Percentiles rank a stretch among this genome's conserved stretches.
These are phyloP conservation scores for Pseudomyrmex flavicornis DNA, from an alignment of 1,140 invertebrate genomes.

Conservation along the genomic window DNA sequence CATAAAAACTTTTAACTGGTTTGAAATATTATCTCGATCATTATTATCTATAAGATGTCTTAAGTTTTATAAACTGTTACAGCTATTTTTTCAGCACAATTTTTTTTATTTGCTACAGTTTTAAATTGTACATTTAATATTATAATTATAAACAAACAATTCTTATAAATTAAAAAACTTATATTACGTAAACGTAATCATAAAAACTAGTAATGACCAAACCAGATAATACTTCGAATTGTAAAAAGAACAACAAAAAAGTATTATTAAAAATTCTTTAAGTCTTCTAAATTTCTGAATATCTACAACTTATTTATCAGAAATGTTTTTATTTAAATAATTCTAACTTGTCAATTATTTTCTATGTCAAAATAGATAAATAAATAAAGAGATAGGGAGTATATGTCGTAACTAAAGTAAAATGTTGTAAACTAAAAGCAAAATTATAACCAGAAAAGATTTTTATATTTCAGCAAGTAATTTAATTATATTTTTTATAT, in stretches of 20 bases:
- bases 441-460: conserved; percentile 27
- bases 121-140: neutral
- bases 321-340: neutral
- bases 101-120: neutral
- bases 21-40: neutral
- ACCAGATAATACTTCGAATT: no score
- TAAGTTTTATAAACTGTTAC: neutral
- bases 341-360: conserved; percentile 16
- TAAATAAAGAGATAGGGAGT: no score
- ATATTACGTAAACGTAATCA: neutral
- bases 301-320: neutral
- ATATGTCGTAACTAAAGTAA: neutral
- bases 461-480: conserved; percentile 16
- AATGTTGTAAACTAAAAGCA: conserved; percentile 49
- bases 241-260: no score
- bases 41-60: neutral
- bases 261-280: no score
- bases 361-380: conserved; percentile 1
- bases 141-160: conserved; percentile 27
- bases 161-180: neutral
- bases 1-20: neutral
- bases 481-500: neutral
- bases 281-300: no score
- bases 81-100: neutral
- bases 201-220: neutral